Evolutionary conservation across 64 coral and sea anemone genomes (phyloP).

Genomic region (Pachyseris speciosa): DNA sequence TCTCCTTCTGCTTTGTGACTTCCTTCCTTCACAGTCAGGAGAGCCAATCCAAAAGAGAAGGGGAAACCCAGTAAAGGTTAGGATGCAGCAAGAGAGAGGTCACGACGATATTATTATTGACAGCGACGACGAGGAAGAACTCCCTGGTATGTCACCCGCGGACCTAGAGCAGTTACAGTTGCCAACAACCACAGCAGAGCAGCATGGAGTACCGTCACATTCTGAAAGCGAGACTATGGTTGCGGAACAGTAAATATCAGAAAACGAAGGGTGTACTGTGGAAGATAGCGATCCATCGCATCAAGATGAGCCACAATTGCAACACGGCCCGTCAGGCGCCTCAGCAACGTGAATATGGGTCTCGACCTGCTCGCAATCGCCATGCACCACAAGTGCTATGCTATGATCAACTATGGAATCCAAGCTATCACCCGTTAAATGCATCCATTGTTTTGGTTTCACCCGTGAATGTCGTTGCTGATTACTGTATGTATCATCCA

Average conservation of each 20-base stretch:
- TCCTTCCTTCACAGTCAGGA: slow-evolving; percentile 4
- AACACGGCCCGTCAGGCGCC: neutral
- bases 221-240: no score
- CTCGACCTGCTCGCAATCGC: neutral
- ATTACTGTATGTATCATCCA: neutral
- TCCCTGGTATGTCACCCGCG: neutral
- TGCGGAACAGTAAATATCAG: no score
- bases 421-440: neutral
- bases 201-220: no score
- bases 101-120: neutral
- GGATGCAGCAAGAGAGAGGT: neutral
- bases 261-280: no score
- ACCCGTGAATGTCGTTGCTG: neutral
- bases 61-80: neutral
- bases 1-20: slow-evolving; percentile 38
- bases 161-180: no score
- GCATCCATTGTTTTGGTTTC: neutral
- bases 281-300: neutral
- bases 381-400: neutral
- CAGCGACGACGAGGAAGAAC: neutral
- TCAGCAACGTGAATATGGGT: neutral
- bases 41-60: neutral
- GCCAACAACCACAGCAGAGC: neutral
- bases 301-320: neutral
- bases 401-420: neutral